phyloP scores from a whole-genome alignment of 2,888 invertebrate species.

The Trachelus stipa region DNA sequence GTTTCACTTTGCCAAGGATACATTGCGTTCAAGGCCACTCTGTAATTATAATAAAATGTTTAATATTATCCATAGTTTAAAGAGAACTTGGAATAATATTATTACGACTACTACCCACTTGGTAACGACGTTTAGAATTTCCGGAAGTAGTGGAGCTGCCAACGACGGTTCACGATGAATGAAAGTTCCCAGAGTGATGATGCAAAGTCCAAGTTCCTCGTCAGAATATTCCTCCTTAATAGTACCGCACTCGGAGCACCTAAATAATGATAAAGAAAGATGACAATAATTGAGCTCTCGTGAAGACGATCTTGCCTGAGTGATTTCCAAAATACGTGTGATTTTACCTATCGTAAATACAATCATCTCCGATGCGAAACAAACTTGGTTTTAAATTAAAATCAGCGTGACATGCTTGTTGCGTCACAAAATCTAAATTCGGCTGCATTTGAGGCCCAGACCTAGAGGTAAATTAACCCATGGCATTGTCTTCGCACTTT shows the following conservation, averaged over 20 bases:
- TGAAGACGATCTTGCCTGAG: background rate
- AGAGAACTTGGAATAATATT: background rate
- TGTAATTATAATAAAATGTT: conserved; percentile 51
- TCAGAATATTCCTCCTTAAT: conserved; percentile 94
- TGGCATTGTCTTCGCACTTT: background rate
- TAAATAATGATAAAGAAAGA: conserved; percentile 23
- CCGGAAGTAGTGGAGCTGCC: conserved; percentile 94
- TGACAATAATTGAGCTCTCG: background rate
- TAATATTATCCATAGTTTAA: background rate
- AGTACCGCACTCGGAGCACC: conserved; percentile 91
- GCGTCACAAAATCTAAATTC: conserved; percentile 58
- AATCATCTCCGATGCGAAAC: conserved; percentile 78
- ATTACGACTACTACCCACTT: conserved; percentile 71
- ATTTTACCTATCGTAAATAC: conserved; percentile 74
- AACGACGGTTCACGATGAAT: conserved; percentile 95
- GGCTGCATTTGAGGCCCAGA: conserved; percentile 56
- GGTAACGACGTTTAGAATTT: conserved; percentile 88
- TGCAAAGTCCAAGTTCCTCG: conserved; percentile 94
- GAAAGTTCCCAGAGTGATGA: conserved; percentile 94
- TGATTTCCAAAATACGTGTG: background rate
- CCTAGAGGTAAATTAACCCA: conserved; percentile 37
- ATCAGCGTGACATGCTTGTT: conserved; percentile 70
- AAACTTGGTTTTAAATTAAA: conserved; percentile 72
- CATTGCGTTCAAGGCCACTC: conserved; percentile 81
- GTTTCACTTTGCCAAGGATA: conserved; percentile 93